phyloP scores from a whole-genome alignment of 2,797 vertebrate genomes.

The Stomatorhinus walkeri region DNA sequence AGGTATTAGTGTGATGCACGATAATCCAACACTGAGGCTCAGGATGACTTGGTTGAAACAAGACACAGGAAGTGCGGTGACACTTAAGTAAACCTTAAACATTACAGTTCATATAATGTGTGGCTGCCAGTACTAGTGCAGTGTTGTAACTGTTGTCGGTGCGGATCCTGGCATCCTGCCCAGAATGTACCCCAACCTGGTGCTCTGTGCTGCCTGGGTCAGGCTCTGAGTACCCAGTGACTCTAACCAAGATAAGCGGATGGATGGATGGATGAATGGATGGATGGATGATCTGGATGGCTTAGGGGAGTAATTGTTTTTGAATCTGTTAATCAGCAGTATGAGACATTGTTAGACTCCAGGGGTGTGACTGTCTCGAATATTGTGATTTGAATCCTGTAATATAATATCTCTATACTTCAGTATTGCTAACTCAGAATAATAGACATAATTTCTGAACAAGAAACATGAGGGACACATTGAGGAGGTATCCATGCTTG shows the following conservation, averaged over 20 bases:
- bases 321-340: neutral
- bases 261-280: neutral
- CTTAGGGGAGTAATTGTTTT: neutral
- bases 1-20: neutral
- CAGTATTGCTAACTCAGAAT: neutral
- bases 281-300: neutral
- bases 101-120: neutral
- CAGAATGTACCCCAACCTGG: neutral
- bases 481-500: neutral
- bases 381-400: neutral
- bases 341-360: neutral
- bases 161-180: neutral
- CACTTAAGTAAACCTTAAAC: neutral
- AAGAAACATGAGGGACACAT: neutral
- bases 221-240: neutral
- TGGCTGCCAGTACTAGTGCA: neutral
- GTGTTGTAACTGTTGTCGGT: neutral
- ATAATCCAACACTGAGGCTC: neutral
- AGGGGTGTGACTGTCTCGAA: neutral
- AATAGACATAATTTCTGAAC: neutral
- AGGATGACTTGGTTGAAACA: neutral
- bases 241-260: neutral
- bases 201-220: neutral
- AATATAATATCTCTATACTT: neutral
- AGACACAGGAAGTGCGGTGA: neutral